Evolutionary conservation across 2,888 invertebrate species (phyloP).

Genomic region (Nomada fucata): DNA sequence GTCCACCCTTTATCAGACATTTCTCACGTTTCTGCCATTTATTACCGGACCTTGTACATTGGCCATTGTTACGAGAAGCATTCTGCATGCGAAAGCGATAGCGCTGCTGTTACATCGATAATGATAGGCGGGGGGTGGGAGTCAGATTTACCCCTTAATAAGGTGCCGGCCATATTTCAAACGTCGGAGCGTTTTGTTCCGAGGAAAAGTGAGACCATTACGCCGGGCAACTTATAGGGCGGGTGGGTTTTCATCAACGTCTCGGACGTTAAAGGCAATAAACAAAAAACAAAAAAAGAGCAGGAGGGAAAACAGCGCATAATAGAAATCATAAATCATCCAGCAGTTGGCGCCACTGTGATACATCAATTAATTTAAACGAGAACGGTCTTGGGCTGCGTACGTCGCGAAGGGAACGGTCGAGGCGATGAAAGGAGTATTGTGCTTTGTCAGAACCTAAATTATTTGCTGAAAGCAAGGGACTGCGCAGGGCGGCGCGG

Average conservation of each 20-base stretch:
- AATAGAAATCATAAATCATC: slow-evolving; percentile 62
- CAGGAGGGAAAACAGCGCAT: neutral
- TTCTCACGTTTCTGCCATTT: slow-evolving; percentile 40
- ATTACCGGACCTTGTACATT: slow-evolving; percentile 4
- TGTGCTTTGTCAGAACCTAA: slow-evolving; percentile 13
- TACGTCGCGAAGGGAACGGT: slow-evolving; percentile 6
- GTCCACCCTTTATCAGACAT: slow-evolving; percentile 17
- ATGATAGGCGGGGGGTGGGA: slow-evolving; percentile 45
- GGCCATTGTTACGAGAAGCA: slow-evolving; percentile 17
- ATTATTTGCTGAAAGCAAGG: slow-evolving; percentile 11
- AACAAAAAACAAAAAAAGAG: neutral
- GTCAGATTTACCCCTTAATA: slow-evolving; percentile 66
- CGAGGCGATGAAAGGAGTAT: slow-evolving; percentile 1
- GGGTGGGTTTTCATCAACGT: slow-evolving; percentile 63
- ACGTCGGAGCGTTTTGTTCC: slow-evolving; percentile 63
- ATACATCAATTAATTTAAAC: slow-evolving; percentile 64
- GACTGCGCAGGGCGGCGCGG: neutral
- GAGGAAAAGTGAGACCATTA: slow-evolving; percentile 58
- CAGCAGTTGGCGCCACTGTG: slow-evolving; percentile 34
- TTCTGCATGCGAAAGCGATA: slow-evolving; percentile 35
- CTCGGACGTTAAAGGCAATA: slow-evolving; percentile 22
- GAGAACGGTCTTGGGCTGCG: slow-evolving; percentile 6
- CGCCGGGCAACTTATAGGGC: slow-evolving; percentile 36
- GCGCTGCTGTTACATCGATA: slow-evolving; percentile 46
- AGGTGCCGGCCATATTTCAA: slow-evolving; percentile 64